Conservation (phyloP, 2,888 invertebrate genomes). For the Rhagonycha fulva region DNA sequence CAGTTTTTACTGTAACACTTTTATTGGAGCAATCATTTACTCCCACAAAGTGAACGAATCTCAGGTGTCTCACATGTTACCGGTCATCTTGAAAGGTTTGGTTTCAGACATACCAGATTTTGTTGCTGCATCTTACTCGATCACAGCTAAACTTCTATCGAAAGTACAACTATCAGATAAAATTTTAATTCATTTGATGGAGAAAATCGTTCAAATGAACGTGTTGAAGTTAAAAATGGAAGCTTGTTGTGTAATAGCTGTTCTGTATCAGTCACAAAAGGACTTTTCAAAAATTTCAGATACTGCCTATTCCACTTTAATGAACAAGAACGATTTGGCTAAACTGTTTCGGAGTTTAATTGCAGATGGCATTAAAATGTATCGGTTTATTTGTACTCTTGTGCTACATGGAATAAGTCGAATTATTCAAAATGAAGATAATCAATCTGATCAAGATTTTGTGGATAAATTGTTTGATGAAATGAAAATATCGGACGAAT, state of each 20-base stretch:
- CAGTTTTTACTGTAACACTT: conserved; percentile 79
- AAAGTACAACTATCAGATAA: conserved; percentile 64
- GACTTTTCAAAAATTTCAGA: conserved; percentile 58
- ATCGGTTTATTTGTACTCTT: conserved; percentile 63
- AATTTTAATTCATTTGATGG: conserved; percentile 64
- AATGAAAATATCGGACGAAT: conserved; percentile 62
- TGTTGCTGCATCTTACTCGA: conserved; percentile 73
- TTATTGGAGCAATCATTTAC: conserved; percentile 71
- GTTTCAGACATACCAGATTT: conserved; percentile 71
- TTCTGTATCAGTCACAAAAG: conserved; percentile 64
- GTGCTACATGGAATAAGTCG: conserved; percentile 59
- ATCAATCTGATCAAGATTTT: conserved; percentile 58
- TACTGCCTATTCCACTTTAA: conserved; percentile 59
- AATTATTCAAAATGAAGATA: conserved; percentile 58
- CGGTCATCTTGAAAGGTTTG: conserved; percentile 73
- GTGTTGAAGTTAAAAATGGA: conserved; percentile 63
- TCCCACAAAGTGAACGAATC: conserved; percentile 58
- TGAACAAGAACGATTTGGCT: conserved; percentile 56
- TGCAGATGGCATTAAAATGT: conserved; percentile 60
- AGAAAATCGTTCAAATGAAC: conserved; percentile 60
- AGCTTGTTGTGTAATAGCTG: conserved; percentile 66
- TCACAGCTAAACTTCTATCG: conserved; percentile 70
- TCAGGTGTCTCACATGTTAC: conserved; percentile 71
- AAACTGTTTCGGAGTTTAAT: conserved; percentile 60
- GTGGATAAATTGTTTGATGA: conserved; percentile 63